Conservation (phyloP, 2,797 vertebrate genomes). For the Eptatretus atami region DNA sequence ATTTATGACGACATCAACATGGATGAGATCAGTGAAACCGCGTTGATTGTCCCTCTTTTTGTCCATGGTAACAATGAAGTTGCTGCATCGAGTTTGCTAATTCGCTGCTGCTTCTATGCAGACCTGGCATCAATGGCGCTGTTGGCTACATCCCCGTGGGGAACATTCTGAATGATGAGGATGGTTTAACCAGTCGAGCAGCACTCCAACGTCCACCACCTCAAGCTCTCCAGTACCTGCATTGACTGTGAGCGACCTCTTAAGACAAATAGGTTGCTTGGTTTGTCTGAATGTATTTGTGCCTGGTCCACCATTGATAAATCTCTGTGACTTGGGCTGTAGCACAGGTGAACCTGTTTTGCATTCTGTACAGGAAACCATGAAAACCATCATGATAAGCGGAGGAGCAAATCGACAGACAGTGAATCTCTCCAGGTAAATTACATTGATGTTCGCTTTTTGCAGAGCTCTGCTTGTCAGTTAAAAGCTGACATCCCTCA, state of each 20-base stretch:
- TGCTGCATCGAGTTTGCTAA: no score
- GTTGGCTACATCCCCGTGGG: slow-evolving; percentile 63
- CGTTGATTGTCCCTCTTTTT: no score
- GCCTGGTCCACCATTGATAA: neutral
- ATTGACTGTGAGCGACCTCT: slow-evolving; percentile 27
- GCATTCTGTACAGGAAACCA: slow-evolving; percentile 12
- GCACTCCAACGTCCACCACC: slow-evolving; percentile 72
- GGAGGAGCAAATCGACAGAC: slow-evolving; percentile 53
- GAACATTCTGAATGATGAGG: slow-evolving; percentile 50
- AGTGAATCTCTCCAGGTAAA: slow-evolving; percentile 61
- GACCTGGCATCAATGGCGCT: slow-evolving; percentile 27
- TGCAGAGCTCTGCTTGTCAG: no score
- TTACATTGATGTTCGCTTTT: neutral
- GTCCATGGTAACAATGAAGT: no score
- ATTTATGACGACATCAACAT: slow-evolving; percentile 69
- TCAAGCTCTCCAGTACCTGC: slow-evolving; percentile 69
- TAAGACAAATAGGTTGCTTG: neutral
- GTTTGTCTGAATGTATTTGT: neutral
- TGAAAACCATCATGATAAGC: slow-evolving; percentile 78
- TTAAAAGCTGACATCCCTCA: no score
- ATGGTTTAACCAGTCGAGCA: slow-evolving; percentile 64
- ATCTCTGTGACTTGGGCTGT: neutral
- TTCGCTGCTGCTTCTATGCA: neutral
- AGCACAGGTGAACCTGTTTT: no score
- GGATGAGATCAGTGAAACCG: slow-evolving; percentile 42